Percentiles rank a stretch among this genome's conserved stretches.
Conservation (phyloP, 2,888 invertebrate genomes). For the Lasioglossum villosulum region DNA sequence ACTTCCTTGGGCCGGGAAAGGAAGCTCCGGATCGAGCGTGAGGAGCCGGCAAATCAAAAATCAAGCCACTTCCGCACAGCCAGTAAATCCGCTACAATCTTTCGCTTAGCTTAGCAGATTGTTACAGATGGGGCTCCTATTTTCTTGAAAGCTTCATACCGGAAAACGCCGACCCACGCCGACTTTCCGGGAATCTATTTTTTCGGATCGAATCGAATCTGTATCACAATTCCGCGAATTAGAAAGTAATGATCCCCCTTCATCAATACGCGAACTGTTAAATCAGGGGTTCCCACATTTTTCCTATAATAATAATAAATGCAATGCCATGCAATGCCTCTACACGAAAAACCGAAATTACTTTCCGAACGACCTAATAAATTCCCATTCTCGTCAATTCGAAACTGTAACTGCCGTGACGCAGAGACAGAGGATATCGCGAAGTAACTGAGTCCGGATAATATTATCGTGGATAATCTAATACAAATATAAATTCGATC, state of each 20-base stretch:
- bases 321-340: too few relatives aligned
- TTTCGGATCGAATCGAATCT: constrained; percentile 15
- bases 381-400: neutral
- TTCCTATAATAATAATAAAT: too few relatives aligned
- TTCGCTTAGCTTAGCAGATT: constrained; percentile 34
- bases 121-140: constrained; percentile 39
- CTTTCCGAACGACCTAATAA: too few relatives aligned
- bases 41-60: constrained; percentile 55
- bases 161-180: neutral
- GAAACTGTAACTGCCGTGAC: neutral
- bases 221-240: neutral
- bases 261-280: too few relatives aligned
- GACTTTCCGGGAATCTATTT: constrained; percentile 5
- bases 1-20: neutral
- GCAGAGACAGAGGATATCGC: neutral
- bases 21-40: neutral
- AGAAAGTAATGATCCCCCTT: neutral
- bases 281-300: too few relatives aligned
- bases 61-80: constrained; percentile 30
- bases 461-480: neutral
- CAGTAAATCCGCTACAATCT: constrained; percentile 61
- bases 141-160: constrained; percentile 37
- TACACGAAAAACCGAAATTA: too few relatives aligned
- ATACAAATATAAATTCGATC: neutral
- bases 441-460: neutral